Conservation (phyloP, 2,113 vertebrate genomes). For the Alaudala cheleensis region DNA sequence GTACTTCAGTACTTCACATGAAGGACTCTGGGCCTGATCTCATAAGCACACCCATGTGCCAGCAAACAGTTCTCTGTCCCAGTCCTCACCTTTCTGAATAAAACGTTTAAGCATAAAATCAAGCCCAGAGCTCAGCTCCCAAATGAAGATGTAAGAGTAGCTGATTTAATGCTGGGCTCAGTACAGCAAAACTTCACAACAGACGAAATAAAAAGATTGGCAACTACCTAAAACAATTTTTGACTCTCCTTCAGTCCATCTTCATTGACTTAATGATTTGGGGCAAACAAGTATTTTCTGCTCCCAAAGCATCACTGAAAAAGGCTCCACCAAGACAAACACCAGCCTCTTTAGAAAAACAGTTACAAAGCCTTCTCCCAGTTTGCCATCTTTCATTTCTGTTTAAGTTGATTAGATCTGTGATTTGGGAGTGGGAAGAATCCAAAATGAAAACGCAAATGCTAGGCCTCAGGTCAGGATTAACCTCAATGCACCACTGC, state of each 20-base stretch:
- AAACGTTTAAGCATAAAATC: background rate
- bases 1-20: background rate
- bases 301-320: background rate
- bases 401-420: constrained; percentile 11
- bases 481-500: background rate
- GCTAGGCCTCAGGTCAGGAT: background rate
- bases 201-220: background rate
- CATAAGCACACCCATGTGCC: background rate
- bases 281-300: background rate
- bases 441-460: background rate
- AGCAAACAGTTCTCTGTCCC: background rate
- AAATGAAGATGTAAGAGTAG: background rate
- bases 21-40: background rate
- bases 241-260: background rate
- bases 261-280: background rate
- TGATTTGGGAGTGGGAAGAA: constrained; percentile 5
- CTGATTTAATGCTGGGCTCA: background rate
- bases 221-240: background rate
- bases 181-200: background rate
- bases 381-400: background rate
- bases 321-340: background rate
- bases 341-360: background rate
- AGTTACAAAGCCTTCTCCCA: background rate
- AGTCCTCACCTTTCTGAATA: background rate
- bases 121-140: background rate